phyloP scores from a whole-genome alignment of 2,888 invertebrate species.

The Osmoderma eremita region DNA sequence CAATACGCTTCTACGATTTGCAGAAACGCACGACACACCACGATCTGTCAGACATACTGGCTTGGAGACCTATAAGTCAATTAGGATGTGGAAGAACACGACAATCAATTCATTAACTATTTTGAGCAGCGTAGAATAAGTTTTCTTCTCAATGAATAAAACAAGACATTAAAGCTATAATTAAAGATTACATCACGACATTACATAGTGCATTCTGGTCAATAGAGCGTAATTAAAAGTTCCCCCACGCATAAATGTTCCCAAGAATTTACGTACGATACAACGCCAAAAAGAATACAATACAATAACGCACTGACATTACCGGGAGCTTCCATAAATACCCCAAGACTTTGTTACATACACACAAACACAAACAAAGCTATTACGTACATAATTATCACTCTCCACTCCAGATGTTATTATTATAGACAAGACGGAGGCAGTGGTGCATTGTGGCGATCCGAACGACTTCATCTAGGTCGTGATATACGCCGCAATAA shows the following conservation, averaged over 20 bases:
- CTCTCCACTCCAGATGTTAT: not conserved
- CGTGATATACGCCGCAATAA: slow-evolving; percentile 2
- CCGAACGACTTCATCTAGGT: slow-evolving; percentile 24
- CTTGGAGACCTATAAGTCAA: too few species aligned
- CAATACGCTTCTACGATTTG: too few species aligned
- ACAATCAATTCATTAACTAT: too few species aligned
- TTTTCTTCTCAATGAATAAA: too few species aligned
- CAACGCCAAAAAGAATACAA: too few species aligned
- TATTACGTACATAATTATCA: slow-evolving; percentile 2
- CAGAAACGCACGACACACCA: too few species aligned
- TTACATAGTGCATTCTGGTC: not conserved
- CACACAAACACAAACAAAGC: not conserved
- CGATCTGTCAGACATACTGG: too few species aligned
- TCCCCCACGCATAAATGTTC: slow-evolving; percentile 2
- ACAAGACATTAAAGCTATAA: slow-evolving; percentile 32
- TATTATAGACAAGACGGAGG: slow-evolving; percentile 12
- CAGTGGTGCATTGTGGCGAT: not conserved
- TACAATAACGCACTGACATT: not conserved
- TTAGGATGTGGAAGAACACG: too few species aligned
- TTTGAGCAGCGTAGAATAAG: too few species aligned
- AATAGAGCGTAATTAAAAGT: slow-evolving; percentile 32
- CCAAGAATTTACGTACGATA: too few species aligned
- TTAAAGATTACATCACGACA: slow-evolving; percentile 29
- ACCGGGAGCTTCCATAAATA: slow-evolving; percentile 27
- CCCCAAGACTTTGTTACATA: too few species aligned